Conservation (phyloP, 2,888 invertebrate species). For the Dolichopus griseipennis region DNA sequence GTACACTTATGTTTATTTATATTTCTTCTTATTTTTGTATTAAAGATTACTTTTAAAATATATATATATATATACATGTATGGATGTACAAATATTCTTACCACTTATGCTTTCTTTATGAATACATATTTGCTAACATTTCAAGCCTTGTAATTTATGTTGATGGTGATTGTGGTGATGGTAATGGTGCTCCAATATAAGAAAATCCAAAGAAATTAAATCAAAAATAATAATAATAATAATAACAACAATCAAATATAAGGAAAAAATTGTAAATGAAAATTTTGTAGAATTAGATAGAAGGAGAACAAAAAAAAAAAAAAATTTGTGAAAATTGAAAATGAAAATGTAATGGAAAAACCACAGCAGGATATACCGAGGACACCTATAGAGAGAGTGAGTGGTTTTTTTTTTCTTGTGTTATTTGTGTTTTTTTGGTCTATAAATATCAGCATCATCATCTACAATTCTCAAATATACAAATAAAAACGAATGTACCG, state of each 20-base stretch:
- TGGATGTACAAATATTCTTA: not conserved
- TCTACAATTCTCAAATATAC: no score
- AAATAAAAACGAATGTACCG: no score
- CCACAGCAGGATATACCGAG: slow-evolving; percentile 17
- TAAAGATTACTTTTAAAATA: no score
- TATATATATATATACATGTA: no score
- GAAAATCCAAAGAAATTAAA: not conserved
- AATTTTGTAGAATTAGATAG: not conserved
- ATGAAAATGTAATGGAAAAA: slow-evolving; percentile 8
- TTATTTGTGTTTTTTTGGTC: slow-evolving; percentile 11
- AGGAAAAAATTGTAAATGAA: not conserved
- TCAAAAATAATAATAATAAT: not conserved
- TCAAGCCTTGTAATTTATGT: not conserved
- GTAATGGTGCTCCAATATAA: no score
- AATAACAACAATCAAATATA: not conserved
- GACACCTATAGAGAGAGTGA: slow-evolving; percentile 16
- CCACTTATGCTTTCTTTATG: not conserved
- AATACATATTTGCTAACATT: not conserved
- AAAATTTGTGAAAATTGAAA: not conserved
- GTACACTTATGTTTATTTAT: no score
- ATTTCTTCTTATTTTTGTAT: no score
- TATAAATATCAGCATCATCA: not conserved
- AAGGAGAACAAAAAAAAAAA: not conserved
- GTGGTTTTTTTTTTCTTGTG: slow-evolving; percentile 12
- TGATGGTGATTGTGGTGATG: no score